Evolutionary conservation across 2,888 invertebrate species (phyloP).

Genomic region (Sipunculus nudus): DNA sequence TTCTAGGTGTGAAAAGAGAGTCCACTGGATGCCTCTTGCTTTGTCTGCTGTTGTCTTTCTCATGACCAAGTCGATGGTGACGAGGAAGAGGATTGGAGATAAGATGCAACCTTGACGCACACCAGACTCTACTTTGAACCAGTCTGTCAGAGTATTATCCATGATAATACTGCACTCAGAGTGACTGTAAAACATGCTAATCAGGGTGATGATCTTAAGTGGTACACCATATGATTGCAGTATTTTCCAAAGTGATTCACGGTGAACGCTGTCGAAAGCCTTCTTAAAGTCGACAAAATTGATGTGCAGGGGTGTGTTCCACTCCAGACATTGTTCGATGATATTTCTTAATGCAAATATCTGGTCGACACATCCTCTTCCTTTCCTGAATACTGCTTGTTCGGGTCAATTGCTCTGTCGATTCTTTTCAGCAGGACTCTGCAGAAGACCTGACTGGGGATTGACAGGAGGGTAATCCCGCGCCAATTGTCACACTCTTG

Average conservation of each 20-base stretch:
- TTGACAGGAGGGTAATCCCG: constrained; percentile 29
- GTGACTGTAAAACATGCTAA: constrained; percentile 11
- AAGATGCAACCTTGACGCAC: constrained; percentile 26
- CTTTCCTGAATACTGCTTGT: constrained; percentile 27
- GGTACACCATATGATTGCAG: constrained; percentile 20
- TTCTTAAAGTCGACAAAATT: constrained; percentile 32
- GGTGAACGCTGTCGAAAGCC: constrained; percentile 27
- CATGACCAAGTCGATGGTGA: constrained; percentile 25
- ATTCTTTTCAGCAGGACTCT: constrained; percentile 14
- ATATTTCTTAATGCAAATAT: constrained; percentile 30
- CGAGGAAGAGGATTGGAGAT: constrained; percentile 9
- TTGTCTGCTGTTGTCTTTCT: constrained; percentile 8
- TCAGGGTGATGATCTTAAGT: constrained; percentile 9
- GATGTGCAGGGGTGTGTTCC: constrained; percentile 23
- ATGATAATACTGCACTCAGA: too few species aligned
- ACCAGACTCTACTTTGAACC: constrained; percentile 25
- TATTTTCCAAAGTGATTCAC: constrained; percentile 26
- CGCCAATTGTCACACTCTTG: constrained; percentile 23
- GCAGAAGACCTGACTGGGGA: constrained; percentile 25
- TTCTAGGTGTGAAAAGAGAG: constrained; percentile 2
- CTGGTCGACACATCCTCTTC: constrained; percentile 24
- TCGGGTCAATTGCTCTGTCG: constrained; percentile 7
- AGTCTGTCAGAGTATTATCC: too few species aligned
- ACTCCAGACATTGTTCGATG: constrained; percentile 31
- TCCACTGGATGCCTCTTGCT: constrained; percentile 15